Evolutionary conservation across 2,888 invertebrate genomes (phyloP).

Genomic region (Anthrax anthrax): DNA sequence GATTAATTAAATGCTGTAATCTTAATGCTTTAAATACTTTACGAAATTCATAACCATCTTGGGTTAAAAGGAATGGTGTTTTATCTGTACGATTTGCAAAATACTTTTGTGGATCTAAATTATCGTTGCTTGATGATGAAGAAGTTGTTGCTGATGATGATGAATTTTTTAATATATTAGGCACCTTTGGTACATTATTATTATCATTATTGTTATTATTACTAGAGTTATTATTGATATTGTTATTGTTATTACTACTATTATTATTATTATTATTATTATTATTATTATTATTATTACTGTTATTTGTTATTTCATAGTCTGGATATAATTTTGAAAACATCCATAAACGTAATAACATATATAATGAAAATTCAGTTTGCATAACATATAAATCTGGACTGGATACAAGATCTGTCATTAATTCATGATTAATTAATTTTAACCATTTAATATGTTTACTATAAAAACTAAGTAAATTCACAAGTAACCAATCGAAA

Average conservation of each 20-base stretch:
- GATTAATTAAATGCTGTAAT: conserved; percentile 52
- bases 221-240: background rate
- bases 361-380: conserved; percentile 63
- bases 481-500: conserved; percentile 54
- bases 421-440: conserved; percentile 49
- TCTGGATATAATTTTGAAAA: conserved; percentile 39
- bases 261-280: background rate
- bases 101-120: conserved; percentile 20
- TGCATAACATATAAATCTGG: conserved; percentile 58
- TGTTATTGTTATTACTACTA: background rate
- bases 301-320: conserved; percentile 31
- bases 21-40: conserved; percentile 48
- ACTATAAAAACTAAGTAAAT: conserved; percentile 46
- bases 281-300: background rate
- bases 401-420: conserved; percentile 47
- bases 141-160: background rate
- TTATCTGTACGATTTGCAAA: conserved; percentile 27
- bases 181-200: background rate
- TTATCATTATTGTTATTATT: background rate
- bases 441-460: conserved; percentile 41
- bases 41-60: conserved; percentile 44
- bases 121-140: background rate
- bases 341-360: conserved; percentile 54
- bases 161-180: background rate
- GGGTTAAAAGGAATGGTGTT: conserved; percentile 43